phyloP scores from a whole-genome alignment of 2,888 invertebrate species.

The Tetragonisca angustula region DNA sequence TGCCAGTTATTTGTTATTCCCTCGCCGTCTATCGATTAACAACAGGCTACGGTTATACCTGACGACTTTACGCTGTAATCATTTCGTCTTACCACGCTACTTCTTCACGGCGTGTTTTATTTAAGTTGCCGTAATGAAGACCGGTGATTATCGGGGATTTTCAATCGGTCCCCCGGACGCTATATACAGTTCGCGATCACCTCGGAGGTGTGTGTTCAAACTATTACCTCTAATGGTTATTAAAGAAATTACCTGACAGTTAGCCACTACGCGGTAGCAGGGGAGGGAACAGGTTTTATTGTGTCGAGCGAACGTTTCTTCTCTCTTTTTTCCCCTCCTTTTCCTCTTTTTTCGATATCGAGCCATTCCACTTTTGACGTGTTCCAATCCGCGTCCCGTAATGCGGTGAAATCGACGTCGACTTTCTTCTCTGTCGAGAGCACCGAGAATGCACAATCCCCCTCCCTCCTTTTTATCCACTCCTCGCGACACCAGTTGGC shows the following conservation, averaged over 20 bases:
- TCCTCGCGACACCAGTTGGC: conserved; percentile 29
- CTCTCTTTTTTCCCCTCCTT: too few relatives aligned
- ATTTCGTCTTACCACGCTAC: not conserved
- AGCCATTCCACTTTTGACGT: not conserved
- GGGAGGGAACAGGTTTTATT: not conserved
- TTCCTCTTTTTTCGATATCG: not conserved
- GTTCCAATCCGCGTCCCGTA: conserved; percentile 4
- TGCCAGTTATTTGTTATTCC: not conserved
- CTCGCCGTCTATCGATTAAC: conserved; percentile 13
- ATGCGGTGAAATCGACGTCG: conserved; percentile 38
- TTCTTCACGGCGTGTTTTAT: conserved; percentile 2
- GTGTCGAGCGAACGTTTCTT: too few relatives aligned
- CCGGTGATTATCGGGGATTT: conserved; percentile 1
- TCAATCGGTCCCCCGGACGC: conserved; percentile 1
- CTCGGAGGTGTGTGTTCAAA: not conserved
- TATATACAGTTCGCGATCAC: not conserved
- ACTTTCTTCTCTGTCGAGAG: conserved; percentile 18
- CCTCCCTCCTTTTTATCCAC: conserved; percentile 38
- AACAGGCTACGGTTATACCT: not conserved
- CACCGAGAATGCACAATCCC: conserved; percentile 24
- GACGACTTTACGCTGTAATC: conserved; percentile 11
- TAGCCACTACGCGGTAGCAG: not conserved
- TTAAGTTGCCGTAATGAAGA: not conserved
- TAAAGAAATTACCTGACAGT: conserved; percentile 25
- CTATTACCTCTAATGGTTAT: conserved; percentile 16